phyloP scores from a whole-genome alignment of 2,888 invertebrate genomes.

The Dysmachus trigonus region DNA sequence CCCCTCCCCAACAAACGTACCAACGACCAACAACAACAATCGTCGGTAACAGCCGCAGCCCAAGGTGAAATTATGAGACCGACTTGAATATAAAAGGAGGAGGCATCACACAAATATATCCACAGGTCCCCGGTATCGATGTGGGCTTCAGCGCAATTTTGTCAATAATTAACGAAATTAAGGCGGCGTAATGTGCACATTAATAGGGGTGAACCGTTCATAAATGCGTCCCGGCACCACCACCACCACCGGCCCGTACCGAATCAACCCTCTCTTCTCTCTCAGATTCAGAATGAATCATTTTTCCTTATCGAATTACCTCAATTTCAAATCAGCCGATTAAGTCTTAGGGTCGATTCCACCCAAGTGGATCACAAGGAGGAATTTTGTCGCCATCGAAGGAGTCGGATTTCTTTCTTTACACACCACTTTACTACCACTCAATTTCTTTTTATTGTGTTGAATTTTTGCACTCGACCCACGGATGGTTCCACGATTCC shows the following conservation, averaged over 20 bases:
- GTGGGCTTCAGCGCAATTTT: slow-evolving; percentile 41
- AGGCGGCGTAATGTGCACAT: slow-evolving; percentile 49
- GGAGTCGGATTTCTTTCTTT: neutral
- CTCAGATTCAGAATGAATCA: slow-evolving; percentile 25
- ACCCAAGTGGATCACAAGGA: neutral
- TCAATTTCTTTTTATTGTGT: slow-evolving; percentile 1
- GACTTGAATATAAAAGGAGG: slow-evolving; percentile 18
- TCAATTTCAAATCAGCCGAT: slow-evolving; percentile 30
- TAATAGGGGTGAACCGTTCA: slow-evolving; percentile 45
- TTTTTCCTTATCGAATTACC: slow-evolving; percentile 37
- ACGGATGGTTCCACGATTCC: neutral
- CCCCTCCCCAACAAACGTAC: no score
- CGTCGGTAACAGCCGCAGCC: neutral
- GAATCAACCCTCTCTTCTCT: no score
- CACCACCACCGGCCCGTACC: neutral
- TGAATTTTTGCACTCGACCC: neutral
- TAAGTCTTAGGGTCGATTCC: slow-evolving; percentile 22
- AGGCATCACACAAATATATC: neutral
- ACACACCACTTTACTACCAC: neutral
- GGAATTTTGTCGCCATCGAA: neutral
- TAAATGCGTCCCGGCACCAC: slow-evolving; percentile 45
- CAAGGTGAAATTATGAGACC: slow-evolving; percentile 32
- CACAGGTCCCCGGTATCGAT: neutral
- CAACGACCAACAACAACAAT: neutral
- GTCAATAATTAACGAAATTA: slow-evolving; percentile 50